phyloP scores from a whole-genome alignment of 1,140 invertebrate species.

The Mercenaria mercenaria region DNA sequence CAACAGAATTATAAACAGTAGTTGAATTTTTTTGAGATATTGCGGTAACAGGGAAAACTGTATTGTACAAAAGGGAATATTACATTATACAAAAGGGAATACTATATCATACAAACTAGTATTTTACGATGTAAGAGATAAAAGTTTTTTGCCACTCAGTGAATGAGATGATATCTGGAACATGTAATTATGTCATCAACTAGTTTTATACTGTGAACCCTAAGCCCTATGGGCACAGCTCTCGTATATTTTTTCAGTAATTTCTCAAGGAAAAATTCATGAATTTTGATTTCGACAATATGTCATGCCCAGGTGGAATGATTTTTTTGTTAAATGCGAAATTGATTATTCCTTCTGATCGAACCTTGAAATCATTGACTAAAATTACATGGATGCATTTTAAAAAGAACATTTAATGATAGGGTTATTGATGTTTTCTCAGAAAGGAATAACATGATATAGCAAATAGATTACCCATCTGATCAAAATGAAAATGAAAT shows the following conservation, averaged over 20 bases:
- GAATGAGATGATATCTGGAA: no score
- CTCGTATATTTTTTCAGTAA: background rate
- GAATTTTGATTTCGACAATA: background rate
- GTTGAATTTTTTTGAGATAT: no score
- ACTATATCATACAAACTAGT: no score
- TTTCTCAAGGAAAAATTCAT: background rate
- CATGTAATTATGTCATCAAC: background rate
- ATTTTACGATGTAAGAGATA: no score
- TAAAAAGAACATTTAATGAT: background rate
- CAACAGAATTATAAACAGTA: no score
- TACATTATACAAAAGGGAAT: no score
- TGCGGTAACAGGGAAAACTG: no score
- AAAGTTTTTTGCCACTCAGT: no score
- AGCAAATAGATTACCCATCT: background rate
- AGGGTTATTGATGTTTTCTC: background rate
- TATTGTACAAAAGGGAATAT: no score
- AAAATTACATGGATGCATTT: conserved; percentile 19
- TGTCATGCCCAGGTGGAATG: conserved; percentile 8
- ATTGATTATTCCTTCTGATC: background rate
- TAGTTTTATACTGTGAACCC: background rate
- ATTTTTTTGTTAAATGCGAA: background rate
- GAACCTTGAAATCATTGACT: background rate
- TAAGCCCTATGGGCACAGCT: background rate
- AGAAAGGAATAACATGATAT: conserved; percentile 21
- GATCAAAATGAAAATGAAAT: background rate